Base-by-base conservation (phyloP, 37 sponge, comb jelly and placozoan genomes). In the Diacarnus erythraeanus region DNA sequence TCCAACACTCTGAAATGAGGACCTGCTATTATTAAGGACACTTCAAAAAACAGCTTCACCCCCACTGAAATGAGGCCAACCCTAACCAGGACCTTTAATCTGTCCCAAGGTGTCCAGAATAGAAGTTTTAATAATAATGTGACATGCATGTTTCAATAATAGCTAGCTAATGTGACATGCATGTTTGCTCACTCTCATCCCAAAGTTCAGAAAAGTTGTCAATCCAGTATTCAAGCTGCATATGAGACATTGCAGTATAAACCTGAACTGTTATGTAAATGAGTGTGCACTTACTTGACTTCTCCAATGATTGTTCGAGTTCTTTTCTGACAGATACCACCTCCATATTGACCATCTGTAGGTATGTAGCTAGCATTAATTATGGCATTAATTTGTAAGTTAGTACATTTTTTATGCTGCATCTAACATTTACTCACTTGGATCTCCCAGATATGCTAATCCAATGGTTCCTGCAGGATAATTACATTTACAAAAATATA, bases 201-300 rank as follows among this genome's bases (percentile, higher is more conserved):
- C 82, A 78, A 74, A 90, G 42, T 85, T 90, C 41, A 85, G 72
- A 12, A 90, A 39, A 43, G 91, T 74, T 35, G 91, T 90, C 26
- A 90, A 77, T 40, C 91, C 91, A 36, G 91, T 90, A 57, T 90
- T 90, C 3, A 90, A 67, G 64, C 86, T 90, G 44, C 26, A 77
- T 9, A 78, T 65, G 2, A 36, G 4, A 37, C 23, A 6, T 5
- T n/a, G 22, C 4, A 71, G 12, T 2, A 71, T 71, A 2, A 8
- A 22, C 43, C 38, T 21, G 35, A 33, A 38, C 26, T 42, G 22
- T 42, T 57, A 79, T 3, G 10, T 8, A 65, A n/a, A 73, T 23
- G 30, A 36, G 1, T 0, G 3, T 3, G 39, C n/a, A 22, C 82
- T 76, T 36, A 83, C 80, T 78, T 82, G 57, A 38, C 27, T 36